Percentiles rank a stretch among this genome's conserved stretches.
Conservation (phyloP, 2,797 vertebrate species). For the Sus cebifrons region DNA sequence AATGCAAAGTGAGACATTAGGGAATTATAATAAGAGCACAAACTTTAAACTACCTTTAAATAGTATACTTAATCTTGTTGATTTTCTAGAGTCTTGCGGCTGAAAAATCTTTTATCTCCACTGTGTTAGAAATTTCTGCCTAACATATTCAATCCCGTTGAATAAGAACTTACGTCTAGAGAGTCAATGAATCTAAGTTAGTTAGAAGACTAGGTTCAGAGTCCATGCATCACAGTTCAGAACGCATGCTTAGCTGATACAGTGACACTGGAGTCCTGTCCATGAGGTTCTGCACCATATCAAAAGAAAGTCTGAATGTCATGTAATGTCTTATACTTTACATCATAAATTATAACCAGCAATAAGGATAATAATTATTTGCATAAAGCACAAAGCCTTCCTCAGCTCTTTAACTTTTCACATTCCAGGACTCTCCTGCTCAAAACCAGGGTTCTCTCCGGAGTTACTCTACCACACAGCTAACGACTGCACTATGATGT, state of each 20-base stretch:
- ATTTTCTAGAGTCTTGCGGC: not conserved
- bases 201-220: not conserved
- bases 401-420: constrained; percentile 16
- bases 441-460: not conserved
- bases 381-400: not conserved
- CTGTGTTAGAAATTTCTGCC: not conserved
- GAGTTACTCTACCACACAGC: not conserved
- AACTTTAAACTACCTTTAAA: constrained; percentile 20
- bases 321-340: not conserved
- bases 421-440: not conserved
- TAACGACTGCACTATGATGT: not conserved
- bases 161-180: not conserved
- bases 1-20: not conserved
- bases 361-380: constrained; percentile 1
- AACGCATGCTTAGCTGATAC: not conserved
- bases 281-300: not conserved
- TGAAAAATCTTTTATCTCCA: not conserved
- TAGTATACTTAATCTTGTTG: not conserved
- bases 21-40: not conserved
- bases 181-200: not conserved
- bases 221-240: not conserved
- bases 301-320: constrained; percentile 43
- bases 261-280: not conserved
- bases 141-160: not conserved
- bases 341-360: constrained; percentile 14